phyloP scores from a whole-genome alignment of 2,113 vertebrate genomes.

The Morone chrysops region DNA sequence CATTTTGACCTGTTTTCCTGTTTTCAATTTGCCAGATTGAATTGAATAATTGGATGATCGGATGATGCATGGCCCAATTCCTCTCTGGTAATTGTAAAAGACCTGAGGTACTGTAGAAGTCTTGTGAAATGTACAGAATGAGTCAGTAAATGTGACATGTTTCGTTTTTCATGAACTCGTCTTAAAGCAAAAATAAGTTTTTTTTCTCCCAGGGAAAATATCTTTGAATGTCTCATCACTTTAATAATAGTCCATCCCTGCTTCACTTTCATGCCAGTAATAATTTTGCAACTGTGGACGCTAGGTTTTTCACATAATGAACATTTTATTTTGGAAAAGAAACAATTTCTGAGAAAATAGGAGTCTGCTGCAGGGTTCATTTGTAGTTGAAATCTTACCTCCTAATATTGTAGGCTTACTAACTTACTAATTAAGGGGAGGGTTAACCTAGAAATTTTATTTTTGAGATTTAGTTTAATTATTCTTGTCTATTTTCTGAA shows the following conservation, averaged over 20 bases:
- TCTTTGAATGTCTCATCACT: conserved; percentile 9
- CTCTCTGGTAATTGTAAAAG: conserved; percentile 2
- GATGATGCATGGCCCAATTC: background rate
- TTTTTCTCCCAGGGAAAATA: conserved; percentile 10
- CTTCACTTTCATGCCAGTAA: conserved; percentile 28
- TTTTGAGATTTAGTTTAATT: background rate
- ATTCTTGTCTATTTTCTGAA: background rate
- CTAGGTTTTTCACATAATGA: conserved; percentile 2
- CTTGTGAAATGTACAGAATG: conserved; percentile 17
- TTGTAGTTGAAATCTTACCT: background rate
- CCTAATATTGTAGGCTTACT: background rate
- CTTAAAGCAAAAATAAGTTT: conserved; percentile 2
- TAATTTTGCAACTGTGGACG: conserved; percentile 12
- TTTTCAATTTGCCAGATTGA: no score
- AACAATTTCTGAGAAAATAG: background rate
- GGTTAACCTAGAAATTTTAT: background rate
- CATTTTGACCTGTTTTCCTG: no score
- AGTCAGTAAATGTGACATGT: conserved; percentile 6
- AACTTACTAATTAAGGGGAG: background rate
- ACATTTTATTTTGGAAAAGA: conserved; percentile 4
- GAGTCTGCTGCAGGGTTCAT: background rate
- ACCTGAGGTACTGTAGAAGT: background rate
- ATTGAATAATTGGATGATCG: no score
- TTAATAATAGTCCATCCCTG: conserved; percentile 38
- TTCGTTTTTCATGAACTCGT: conserved; percentile 5